These are phyloP conservation scores for Strigops habroptila DNA, from an alignment of 2,113 vertebrate genomes.

Conservation along the genomic window DNA sequence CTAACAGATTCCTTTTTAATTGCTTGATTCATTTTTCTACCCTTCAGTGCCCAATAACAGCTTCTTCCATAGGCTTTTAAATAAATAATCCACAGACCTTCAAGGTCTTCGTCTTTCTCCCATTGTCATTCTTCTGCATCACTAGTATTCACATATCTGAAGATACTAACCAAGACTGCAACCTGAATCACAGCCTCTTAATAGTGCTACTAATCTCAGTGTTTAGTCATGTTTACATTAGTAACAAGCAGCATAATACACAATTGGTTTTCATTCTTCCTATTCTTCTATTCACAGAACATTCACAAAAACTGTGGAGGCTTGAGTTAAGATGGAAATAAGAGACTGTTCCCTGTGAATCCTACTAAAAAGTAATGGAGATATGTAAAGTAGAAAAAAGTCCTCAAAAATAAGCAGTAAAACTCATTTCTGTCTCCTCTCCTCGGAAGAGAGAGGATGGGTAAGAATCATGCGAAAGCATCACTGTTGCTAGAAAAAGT, in stretches of 20 bases:
- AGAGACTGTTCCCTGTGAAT: neutral
- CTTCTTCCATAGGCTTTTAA: neutral
- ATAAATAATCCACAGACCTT: neutral
- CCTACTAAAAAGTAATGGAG: neutral
- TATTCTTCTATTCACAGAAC: neutral
- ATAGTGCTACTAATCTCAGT: neutral
- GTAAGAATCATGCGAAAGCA: rapidly evolving
- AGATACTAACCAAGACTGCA: neutral
- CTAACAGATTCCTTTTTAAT: neutral
- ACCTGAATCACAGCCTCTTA: neutral
- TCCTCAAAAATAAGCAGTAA: neutral
- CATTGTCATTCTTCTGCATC: neutral
- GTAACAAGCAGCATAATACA: neutral
- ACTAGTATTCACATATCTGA: neutral
- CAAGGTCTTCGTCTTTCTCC: neutral
- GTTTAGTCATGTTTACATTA: neutral
- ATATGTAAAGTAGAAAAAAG: neutral
- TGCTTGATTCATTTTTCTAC: neutral
- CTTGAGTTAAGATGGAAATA: neutral
- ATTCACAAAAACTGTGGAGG: neutral
- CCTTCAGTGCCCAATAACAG: neutral
- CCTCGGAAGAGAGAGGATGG: neutral
- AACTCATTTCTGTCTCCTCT: neutral
- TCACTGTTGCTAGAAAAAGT: neutral
- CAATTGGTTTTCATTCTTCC: neutral